A percentile compares a stretch with the other conserved stretches of the same genome.
phyloP scores from a whole-genome alignment of 2,888 invertebrate species.

The Eristalis pertinax region DNA sequence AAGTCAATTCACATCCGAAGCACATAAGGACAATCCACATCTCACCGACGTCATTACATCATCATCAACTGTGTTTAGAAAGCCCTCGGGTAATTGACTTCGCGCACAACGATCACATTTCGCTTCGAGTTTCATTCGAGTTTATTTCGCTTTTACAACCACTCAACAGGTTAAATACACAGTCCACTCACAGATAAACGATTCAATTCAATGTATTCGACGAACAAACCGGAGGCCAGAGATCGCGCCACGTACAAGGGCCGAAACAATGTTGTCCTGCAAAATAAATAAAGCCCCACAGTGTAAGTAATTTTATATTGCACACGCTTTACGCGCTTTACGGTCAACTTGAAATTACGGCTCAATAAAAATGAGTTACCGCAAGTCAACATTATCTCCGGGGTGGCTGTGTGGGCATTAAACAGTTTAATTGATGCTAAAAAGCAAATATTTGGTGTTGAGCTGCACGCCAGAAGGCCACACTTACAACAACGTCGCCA shows the following conservation, averaged over 20 bases:
- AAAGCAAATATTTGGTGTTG: slow-evolving; percentile 33
- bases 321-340: slow-evolving; percentile 37
- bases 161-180: slow-evolving; percentile 3
- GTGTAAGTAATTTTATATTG: slow-evolving; percentile 38
- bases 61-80: not conserved
- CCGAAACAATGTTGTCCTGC: slow-evolving; percentile 13
- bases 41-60: not conserved
- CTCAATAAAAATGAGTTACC: slow-evolving; percentile 34
- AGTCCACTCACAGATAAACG: slow-evolving; percentile 2
- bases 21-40: not conserved
- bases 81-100: not conserved
- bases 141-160: slow-evolving; percentile 12
- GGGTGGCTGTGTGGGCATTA: slow-evolving; percentile 1
- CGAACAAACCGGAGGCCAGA: slow-evolving; percentile 1
- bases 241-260: not conserved
- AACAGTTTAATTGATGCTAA: slow-evolving; percentile 45
- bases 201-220: slow-evolving; percentile 12
- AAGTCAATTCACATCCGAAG: not conserved
- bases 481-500: not conserved
- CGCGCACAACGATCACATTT: slow-evolving; percentile 6
- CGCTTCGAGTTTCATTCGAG: not conserved
- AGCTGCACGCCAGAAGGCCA: not conserved
- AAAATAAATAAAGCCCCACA: slow-evolving; percentile 9
- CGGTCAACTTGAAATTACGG: slow-evolving; percentile 37
- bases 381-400: slow-evolving; percentile 34